Conservation (phyloP, 23 tunicate genomes). For the Diplosoma virens region DNA sequence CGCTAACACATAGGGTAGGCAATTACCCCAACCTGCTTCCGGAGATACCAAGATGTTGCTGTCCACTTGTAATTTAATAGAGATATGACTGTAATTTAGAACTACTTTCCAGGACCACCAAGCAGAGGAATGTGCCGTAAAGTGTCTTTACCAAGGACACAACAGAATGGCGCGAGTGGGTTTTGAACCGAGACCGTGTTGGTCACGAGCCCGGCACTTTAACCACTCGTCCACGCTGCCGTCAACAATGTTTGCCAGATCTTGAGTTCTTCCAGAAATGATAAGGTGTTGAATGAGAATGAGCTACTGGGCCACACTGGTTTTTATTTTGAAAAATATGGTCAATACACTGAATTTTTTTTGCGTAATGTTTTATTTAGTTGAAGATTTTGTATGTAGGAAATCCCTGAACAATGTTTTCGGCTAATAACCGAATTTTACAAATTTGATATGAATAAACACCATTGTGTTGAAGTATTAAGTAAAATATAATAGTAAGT, state of each 20-base stretch:
- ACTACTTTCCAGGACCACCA: too few relatives aligned
- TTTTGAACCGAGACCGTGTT: too few relatives aligned
- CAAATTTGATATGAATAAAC: neutral
- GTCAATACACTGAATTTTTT: neutral
- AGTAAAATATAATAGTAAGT: neutral
- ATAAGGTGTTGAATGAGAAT: neutral
- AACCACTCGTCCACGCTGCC: too few relatives aligned
- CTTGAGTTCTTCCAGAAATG: neutral
- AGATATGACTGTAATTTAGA: too few relatives aligned
- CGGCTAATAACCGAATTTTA: neutral
- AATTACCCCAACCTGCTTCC: too few relatives aligned
- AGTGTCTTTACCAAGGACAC: too few relatives aligned
- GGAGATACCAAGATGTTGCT: too few relatives aligned
- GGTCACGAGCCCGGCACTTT: too few relatives aligned
- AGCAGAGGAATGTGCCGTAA: too few relatives aligned
- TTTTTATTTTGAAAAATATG: slow-evolving; percentile 1
- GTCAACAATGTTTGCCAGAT: neutral
- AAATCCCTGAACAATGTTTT: neutral
- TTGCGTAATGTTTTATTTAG: neutral
- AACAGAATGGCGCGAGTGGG: too few relatives aligned
- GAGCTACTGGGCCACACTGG: neutral
- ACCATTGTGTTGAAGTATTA: neutral
- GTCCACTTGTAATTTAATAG: too few relatives aligned
- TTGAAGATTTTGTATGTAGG: neutral
- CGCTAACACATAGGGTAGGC: too few relatives aligned